Conservation (phyloP, 2,113 vertebrate species). For the Xiphias gladius region DNA sequence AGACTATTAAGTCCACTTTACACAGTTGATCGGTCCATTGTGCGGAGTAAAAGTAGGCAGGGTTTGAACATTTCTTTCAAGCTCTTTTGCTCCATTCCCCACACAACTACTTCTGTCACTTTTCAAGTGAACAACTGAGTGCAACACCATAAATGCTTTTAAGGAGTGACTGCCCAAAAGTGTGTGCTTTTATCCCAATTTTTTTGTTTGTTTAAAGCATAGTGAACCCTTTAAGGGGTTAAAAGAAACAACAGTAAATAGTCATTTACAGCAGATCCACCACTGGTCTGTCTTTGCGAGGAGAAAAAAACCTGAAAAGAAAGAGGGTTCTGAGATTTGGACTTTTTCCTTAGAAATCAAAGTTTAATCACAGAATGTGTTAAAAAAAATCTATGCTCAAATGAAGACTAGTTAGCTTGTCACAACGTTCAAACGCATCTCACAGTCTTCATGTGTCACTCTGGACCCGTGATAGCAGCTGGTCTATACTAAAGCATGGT, state of each 20-base stretch:
- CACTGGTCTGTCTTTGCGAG: too few relatives aligned
- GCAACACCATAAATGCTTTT: neutral
- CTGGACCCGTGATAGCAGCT: neutral
- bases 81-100: too few relatives aligned
- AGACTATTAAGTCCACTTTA: neutral
- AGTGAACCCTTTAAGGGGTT: neutral
- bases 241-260: neutral
- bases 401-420: neutral
- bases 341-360: too few relatives aligned
- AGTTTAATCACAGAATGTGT: neutral
- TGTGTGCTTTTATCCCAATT: too few relatives aligned
- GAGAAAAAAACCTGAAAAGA: too few relatives aligned
- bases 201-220: neutral
- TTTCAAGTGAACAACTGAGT: too few relatives aligned
- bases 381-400: too few relatives aligned
- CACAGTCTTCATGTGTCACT: neutral
- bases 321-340: too few relatives aligned
- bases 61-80: neutral
- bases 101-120: neutral
- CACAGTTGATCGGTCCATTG: neutral
- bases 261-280: too few relatives aligned
- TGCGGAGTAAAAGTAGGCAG: neutral
- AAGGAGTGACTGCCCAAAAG: too few relatives aligned
- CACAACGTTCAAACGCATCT: neutral
- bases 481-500: neutral